Base-by-base conservation (phyloP, 2,113 vertebrate genomes). In the Alosa alosa region DNA sequence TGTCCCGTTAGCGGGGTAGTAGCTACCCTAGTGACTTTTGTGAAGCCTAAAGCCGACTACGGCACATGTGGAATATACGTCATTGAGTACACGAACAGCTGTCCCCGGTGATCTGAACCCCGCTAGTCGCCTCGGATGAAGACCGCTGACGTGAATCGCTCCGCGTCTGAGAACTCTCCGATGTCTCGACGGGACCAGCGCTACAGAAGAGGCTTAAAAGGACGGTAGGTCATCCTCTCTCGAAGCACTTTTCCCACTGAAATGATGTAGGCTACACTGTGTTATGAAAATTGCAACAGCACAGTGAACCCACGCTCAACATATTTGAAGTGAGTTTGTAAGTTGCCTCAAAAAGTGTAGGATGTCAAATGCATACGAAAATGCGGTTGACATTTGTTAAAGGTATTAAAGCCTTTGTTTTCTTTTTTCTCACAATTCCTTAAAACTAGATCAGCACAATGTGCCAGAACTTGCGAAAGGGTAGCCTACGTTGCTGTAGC, bases 161-260 rank as follows among this genome's bases (percentile, higher is more conserved):
- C 72, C 11, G 31, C 72, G 72, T 13, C 72, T 39, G 72, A 39
- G 64, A 82, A 39, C 72, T 78, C 68, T 86, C 88, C 39, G 81
- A 95, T 95, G 94, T 95, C 95, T 85, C 92, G 93, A 41, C 90
- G 93, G 84, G 95, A 96, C 90, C 93, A 94, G 91, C 91, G 93
- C 82, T 95, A 93, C 91, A 88, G 91, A 45, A 92, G 92, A 86
- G 94, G 93, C 88, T 90, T 88, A 46, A 95, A 93, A 47, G 94
- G 92, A 90, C 91, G 94, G 95, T 95, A 93, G 92, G 93, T 1
- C 31, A 0, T 7, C 22, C 81, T 57, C 17, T 9, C 85, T 82
- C 60, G 44, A 44, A 83, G 50, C 68, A 13, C 8, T 68, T 6
- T 39, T 41, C 4, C 39, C 20, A 57, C 45, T 49, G 39, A 46